Evolutionary conservation across 2,797 vertebrate genomes (phyloP), one percentile per base, ranked within the genome.

Genomic region (Sandelia bainsii): DNA sequence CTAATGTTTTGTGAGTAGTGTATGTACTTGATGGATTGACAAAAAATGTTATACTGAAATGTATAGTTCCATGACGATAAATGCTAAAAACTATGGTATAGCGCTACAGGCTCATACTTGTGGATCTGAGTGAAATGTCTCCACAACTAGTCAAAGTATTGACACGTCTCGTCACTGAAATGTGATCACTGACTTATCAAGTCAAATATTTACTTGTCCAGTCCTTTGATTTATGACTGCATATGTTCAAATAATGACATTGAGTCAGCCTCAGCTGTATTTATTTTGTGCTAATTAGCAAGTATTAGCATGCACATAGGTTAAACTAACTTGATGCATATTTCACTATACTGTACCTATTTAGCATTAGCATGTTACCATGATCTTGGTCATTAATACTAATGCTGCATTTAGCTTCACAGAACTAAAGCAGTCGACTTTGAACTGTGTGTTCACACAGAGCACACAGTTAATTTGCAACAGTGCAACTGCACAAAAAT

Each of bases 231-330:
- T 49, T 22, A 22, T 22, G n/a, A 32, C 9, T 8, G 48, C 20
- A 48, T 45, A 40, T 8, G 19, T 67, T 37, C 25, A 62, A 45
- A 34, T 12, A 53, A 59, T 63, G 17, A 17, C 4, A 58, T 40
- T 60, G 3, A 46, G 8, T 10, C 52, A 8, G 22, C 2, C 12
- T 39, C n/a, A 46, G 17, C 22, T 52, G 16, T 12, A 22, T 6
- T 63, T 50, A 2, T 45, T 51, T 3, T 10, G 3, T 52, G 23
- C 19, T 34, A 57, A 57, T 68, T 23, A 48, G 11, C 60, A 64
- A 61, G 45, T 60, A 0, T 37, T 53, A 20, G 25, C 54, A 27
- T 44, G 10, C 1, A 1, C 34, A 37, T 6, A 42, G 4, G 52
- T 7, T 27, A 27, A 27, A 34, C 25, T 37, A 29, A 49, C 42